phyloP scores from a whole-genome alignment of 2,113 vertebrate genomes.

The Oostethus manadensis region DNA sequence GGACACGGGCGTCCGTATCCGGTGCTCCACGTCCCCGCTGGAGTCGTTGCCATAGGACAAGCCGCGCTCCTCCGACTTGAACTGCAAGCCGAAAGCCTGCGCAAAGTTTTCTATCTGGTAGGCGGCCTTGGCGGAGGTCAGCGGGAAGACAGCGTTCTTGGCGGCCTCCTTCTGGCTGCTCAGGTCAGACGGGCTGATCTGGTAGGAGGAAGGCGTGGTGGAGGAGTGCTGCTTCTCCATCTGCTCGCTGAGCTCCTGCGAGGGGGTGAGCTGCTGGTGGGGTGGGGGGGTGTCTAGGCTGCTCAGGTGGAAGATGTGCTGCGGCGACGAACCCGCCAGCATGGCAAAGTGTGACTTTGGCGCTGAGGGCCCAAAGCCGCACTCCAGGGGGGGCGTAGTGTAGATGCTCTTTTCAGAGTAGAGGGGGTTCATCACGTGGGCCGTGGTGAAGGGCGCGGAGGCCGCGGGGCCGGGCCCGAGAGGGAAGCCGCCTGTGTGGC shows the following conservation, averaged over 20 bases:
- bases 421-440: constrained; percentile 81
- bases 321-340: constrained; percentile 79
- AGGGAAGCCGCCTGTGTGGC: constrained; percentile 84
- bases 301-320: constrained; percentile 88
- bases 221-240: constrained; percentile 86
- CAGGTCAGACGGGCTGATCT: constrained; percentile 88
- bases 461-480: constrained; percentile 79
- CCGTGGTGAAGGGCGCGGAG: constrained; percentile 78
- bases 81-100: constrained; percentile 97
- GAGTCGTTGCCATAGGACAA: constrained; percentile 86
- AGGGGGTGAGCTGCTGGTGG: constrained; percentile 98
- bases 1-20: constrained; percentile 91
- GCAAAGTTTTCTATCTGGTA: constrained; percentile 99
- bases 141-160: constrained; percentile 67
- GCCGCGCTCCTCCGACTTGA: constrained; percentile 87
- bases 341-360: constrained; percentile 97
- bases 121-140: constrained; percentile 86
- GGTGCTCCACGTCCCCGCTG: constrained; percentile 87
- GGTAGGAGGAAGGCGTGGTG: constrained; percentile 75
- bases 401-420: constrained; percentile 93
- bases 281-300: constrained; percentile 79
- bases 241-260: constrained; percentile 97
- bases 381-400: constrained; percentile 91
- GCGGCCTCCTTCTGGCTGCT: constrained; percentile 80
- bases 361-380: constrained; percentile 87